Base-by-base conservation (phyloP, 1,140 invertebrate species). In the Bradynema listronoti region DNA sequence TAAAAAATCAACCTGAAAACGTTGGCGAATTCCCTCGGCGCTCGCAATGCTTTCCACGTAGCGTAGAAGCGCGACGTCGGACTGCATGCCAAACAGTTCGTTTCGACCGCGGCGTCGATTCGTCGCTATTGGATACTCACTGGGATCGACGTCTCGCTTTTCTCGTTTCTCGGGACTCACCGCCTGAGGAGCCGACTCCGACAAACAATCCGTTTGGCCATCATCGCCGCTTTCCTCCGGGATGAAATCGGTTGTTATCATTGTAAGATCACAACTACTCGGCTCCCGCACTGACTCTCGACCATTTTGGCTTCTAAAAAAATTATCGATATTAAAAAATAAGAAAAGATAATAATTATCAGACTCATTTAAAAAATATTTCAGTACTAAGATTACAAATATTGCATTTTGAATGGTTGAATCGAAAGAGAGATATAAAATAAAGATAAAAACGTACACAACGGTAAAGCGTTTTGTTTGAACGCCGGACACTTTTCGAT, bases 381-480 rank as follows among this genome's bases (percentile, higher is more conserved):
- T n/a, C n/a, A n/a, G n/a, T n/a, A n/a, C n/a, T n/a, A n/a, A n/a
- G n/a, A n/a, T n/a, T n/a, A n/a, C n/a, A n/a, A n/a, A n/a, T n/a
- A n/a, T n/a, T n/a, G n/a, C n/a, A n/a, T n/a, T n/a, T n/a, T n/a
- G n/a, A n/a, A n/a, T n/a, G n/a, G n/a, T n/a, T n/a, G n/a, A n/a
- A n/a, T n/a, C n/a, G n/a, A n/a, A n/a, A n/a, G n/a, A n/a, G n/a
- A n/a, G n/a, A n/a, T n/a, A n/a, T n/a, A n/a, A n/a, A n/a, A n/a
- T n/a, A n/a, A n/a, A n/a, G n/a, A n/a, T n/a, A n/a, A n/a, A n/a
- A n/a, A n/a, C 72, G 53, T 58, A 78, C 75, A 75, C 60, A 36
- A 76, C 63, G 36, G 73, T 77, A 51, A 76, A 76, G 33, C 61
- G 67, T 56, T 76, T 76, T 11, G 73, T 75, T 32, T 56, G 57